Base-by-base conservation (phyloP, 2,113 vertebrate genomes). In the Cottus gobio region DNA sequence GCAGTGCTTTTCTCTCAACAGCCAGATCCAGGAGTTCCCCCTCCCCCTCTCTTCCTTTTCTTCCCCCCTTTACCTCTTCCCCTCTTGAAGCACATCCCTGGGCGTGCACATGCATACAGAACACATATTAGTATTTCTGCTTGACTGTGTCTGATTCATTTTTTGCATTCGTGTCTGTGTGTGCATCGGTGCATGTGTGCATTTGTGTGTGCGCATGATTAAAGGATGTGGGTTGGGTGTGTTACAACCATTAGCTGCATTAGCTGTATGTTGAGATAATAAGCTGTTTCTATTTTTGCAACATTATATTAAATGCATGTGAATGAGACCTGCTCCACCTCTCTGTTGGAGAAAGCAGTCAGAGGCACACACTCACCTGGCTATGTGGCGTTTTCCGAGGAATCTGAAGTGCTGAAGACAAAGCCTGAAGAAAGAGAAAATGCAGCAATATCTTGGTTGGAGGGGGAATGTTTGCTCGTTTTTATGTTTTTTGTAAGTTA, bases 331-430 rank as follows among this genome's bases (percentile, higher is more conserved):
- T 24, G 65, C 42, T 61, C 46, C 71, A 24, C 18, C 18, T 26
- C 61, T 76, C 36, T 58, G 34, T 44, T 13, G 10, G 31, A 65
- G 56, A 61, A 50, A 69, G 42, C 18, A 39, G 7, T 0, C 3
- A 5, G 26, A 20, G n/a, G 61, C 0, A 1, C 11, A 72, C 82
- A 83, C 92, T 95, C 95, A 99, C 98, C 97, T 97, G 89, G 98
- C 95, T 82, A 99, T 98, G 90, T 98, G 97, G 72, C 97, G 96
- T 90, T 99, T 99, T 70, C 98, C 98, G 12, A 99, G 92, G 71
- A 99, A 99, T 83, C 97, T 94, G 93, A 99, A 99, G 94, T 98
- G 98, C 92, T 99, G 98, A 68, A 99, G 96, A 91, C 97, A 99
- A 72, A 99, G 95, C 77, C 98, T 99, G 92, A 56, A 20, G 54